Conservation (phyloP, 2,888 invertebrate species). For the Papilio elwesi region DNA sequence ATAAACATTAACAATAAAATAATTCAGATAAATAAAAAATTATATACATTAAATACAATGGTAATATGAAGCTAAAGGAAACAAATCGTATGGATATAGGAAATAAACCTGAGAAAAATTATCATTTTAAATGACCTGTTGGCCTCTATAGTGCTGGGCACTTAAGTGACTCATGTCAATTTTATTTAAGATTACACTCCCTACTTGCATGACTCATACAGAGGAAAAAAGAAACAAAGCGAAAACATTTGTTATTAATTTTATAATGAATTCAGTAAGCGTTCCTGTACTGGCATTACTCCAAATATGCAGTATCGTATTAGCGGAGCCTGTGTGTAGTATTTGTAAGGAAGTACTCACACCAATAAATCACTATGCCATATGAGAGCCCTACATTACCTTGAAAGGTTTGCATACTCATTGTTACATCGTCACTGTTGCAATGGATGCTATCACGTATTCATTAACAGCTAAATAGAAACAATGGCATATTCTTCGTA, state of each 20-base stretch:
- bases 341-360: slow-evolving; percentile 32
- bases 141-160: slow-evolving; percentile 20
- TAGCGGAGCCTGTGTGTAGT: slow-evolving; percentile 18
- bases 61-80: not conserved
- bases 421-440: slow-evolving; percentile 49
- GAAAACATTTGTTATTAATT: slow-evolving; percentile 27
- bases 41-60: no score
- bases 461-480: slow-evolving; percentile 46
- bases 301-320: slow-evolving; percentile 35
- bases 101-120: slow-evolving; percentile 21
- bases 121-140: slow-evolving; percentile 23
- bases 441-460: slow-evolving; percentile 54
- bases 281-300: slow-evolving; percentile 32
- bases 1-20: no score
- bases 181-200: slow-evolving; percentile 44
- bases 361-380: slow-evolving; percentile 46
- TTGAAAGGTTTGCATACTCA: slow-evolving; percentile 61
- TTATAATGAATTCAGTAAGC: slow-evolving; percentile 30
- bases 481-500: slow-evolving; percentile 46
- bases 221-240: slow-evolving; percentile 50
- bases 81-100: slow-evolving; percentile 9
- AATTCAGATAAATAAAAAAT: no score
- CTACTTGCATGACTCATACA: slow-evolving; percentile 49
- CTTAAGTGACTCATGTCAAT: slow-evolving; percentile 33
- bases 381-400: slow-evolving; percentile 60